Evolutionary conservation across 1,140 invertebrate genomes (phyloP).

Genomic region (Dryas iulia): DNA sequence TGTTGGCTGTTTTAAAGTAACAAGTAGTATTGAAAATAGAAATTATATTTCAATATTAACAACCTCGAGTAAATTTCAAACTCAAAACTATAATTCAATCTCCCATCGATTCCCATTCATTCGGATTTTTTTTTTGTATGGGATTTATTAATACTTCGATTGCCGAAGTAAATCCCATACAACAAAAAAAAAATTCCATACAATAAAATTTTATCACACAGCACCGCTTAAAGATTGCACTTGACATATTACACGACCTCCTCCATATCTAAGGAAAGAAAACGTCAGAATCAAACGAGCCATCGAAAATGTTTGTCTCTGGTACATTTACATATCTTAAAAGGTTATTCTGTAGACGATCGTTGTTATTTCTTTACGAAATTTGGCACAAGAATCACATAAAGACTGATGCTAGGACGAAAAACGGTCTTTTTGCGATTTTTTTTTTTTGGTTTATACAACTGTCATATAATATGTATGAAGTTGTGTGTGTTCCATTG

Average conservation of each 20-base stretch:
- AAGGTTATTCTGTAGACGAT: not conserved
- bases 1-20: too few species aligned
- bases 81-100: too few species aligned
- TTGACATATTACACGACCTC: conserved; percentile 5
- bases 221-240: not conserved
- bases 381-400: conserved; percentile 22
- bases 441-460: not conserved
- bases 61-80: too few species aligned
- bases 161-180: too few species aligned
- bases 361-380: conserved; percentile 8
- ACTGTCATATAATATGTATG: not conserved
- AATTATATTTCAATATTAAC: too few species aligned
- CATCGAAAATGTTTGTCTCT: conserved; percentile 8
- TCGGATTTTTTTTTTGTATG: too few species aligned
- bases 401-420: conserved; percentile 1
- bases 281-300: conserved; percentile 1
- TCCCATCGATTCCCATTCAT: too few species aligned
- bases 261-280: conserved; percentile 9
- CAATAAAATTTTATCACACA: not conserved
- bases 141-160: too few species aligned
- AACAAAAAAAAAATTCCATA: too few species aligned
- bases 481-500: not conserved
- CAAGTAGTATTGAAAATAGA: too few species aligned
- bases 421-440: not conserved
- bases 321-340: conserved; percentile 4